Conservation (phyloP, 2,888 invertebrate species). For the Sinotaia quadrata region DNA sequence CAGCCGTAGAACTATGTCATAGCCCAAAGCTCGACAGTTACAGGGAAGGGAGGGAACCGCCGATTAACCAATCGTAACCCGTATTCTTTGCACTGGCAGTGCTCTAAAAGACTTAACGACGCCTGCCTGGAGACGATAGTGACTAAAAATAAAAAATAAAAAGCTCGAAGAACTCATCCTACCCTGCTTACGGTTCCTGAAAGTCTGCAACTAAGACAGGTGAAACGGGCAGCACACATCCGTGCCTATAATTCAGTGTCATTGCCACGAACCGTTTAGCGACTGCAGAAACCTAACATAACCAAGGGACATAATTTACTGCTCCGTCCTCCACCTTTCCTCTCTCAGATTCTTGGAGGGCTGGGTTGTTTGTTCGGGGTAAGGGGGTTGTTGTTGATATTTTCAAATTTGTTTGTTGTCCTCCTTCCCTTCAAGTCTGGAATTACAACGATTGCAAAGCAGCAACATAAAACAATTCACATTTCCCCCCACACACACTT, state of each 20-base stretch:
- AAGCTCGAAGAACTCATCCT: slow-evolving; percentile 17
- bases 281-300: background rate
- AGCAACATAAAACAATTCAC: too few relatives aligned
- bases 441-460: too few relatives aligned
- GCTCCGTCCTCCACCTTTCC: too few relatives aligned
- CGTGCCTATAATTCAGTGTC: slow-evolving; percentile 31
- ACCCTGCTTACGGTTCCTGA: slow-evolving; percentile 22
- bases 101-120: slow-evolving; percentile 17
- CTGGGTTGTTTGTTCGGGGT: too few relatives aligned
- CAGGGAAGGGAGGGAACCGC: background rate
- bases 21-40: background rate
- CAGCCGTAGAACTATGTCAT: too few relatives aligned
- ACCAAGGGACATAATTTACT: too few relatives aligned
- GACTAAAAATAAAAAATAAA: slow-evolving; percentile 1
- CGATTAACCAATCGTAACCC: background rate
- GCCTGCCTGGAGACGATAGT: slow-evolving; percentile 22
- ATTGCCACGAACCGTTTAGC: slow-evolving; percentile 12
- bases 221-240: slow-evolving; percentile 27
- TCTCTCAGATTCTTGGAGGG: too few relatives aligned
- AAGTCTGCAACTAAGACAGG: slow-evolving; percentile 26
- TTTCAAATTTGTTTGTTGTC: too few relatives aligned
- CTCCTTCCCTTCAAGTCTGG: too few relatives aligned
- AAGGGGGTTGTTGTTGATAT: too few relatives aligned
- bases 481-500: too few relatives aligned
- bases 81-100: background rate